Base-by-base conservation (phyloP, 2,113 vertebrate genomes). In the Craseonycteris thonglongyai region DNA sequence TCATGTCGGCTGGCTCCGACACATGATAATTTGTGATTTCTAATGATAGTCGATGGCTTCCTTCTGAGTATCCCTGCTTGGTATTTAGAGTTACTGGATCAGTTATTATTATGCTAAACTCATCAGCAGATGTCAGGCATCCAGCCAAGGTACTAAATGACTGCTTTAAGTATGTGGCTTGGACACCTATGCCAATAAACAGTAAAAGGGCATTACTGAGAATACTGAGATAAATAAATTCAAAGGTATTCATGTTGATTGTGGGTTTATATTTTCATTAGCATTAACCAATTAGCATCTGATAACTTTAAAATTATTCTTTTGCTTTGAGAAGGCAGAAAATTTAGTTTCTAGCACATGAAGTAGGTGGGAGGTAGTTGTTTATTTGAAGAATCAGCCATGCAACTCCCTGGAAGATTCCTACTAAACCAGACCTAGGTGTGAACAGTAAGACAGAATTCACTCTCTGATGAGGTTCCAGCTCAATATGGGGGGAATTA, bases 71-170 rank as follows among this genome's bases (percentile, higher is more conserved):
- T 69, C 45, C 68, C 76, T 40, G 3, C 69, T 47, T 63, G 58
- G 54, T 88, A 14, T 85, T 94, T 96, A 81, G 94, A 98, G 88
- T 49, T 14, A 15, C 54, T 78, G 21, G n/a, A 35, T 18, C 19
- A 58, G 56, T 51, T 61, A 61, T 88, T 79, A 78, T 8, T 47
- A 65, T 91, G 26, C 74, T 89, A 95, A 71, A 78, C 71, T 95
- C 83, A 68, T 82, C 47, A 92, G 42, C 42, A 92, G 45, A 59
- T 92, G 19, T 42, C 87, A 96, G 63, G 45, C 38, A 72, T 1
- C 14, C 63, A 81, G 19, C 24, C 51, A 33, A 22, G 26, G 51
- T 94, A 79, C 38, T 83, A 28, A 88, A 61, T 54, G 28, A 79
- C 93, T 74, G 66, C n/a, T 65, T 38, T 91, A 14, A 4, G 0